These are phyloP conservation scores for Hermaeophaga mercurialis DNA, from an alignment of 2,888 invertebrate genomes.

Conservation along the genomic window DNA sequence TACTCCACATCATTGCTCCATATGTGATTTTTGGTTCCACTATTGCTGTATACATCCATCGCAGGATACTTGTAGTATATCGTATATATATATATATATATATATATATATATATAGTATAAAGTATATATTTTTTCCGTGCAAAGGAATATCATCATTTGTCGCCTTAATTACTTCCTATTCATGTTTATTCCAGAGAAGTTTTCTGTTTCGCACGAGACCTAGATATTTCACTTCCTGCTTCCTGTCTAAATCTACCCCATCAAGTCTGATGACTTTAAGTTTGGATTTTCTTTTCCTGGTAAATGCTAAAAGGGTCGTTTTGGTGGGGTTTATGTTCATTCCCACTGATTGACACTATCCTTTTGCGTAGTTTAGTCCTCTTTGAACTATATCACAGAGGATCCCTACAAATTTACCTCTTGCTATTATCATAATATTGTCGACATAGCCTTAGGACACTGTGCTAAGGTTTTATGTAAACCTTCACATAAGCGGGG, in stretches of 20 bases:
- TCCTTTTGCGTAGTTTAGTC: not conserved
- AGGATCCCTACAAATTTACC: not conserved
- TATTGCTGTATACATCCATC: conserved; percentile 14
- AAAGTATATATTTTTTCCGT: not conserved
- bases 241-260: not conserved
- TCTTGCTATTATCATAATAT: not conserved
- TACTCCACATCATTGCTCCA: not conserved
- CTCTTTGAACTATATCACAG: not conserved
- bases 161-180: not conserved
- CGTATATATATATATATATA: too few relatives aligned
- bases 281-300: conserved; percentile 1
- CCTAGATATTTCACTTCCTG: not conserved
- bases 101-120: too few relatives aligned
- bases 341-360: not conserved
- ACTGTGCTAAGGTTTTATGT: not conserved
- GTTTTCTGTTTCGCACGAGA: not conserved
- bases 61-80: conserved; percentile 5
- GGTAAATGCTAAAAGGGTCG: not conserved
- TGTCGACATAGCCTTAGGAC: not conserved
- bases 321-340: not conserved
- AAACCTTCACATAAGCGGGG: not conserved
- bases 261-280: not conserved
- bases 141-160: not conserved
- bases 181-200: not conserved
- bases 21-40: conserved; percentile 11